Conservation (phyloP, 2,113 vertebrate genomes). For the Brachionichthys hirsutus region DNA sequence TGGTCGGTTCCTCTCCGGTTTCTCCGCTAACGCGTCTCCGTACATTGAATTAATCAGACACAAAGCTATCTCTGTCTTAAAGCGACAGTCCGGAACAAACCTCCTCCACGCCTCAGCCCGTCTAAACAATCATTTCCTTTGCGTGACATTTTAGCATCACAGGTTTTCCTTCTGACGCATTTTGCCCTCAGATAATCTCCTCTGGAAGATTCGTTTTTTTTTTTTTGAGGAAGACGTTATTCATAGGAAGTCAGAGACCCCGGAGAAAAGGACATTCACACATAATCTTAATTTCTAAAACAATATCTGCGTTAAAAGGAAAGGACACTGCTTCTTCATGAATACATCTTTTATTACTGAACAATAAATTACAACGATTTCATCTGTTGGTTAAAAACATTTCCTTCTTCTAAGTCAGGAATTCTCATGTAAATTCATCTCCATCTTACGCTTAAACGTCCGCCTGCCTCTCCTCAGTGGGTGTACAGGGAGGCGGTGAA, state of each 20-base stretch:
- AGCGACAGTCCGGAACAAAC: constrained; percentile 63
- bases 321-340: neutral
- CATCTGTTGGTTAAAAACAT: constrained; percentile 48
- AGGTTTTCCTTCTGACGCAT: neutral
- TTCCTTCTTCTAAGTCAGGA: constrained; percentile 10
- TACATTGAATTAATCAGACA: constrained; percentile 76
- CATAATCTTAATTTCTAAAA: neutral
- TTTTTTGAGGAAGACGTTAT: neutral
- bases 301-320: no score
- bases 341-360: constrained; percentile 64
- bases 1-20: no score
- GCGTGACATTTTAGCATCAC: constrained; percentile 14
- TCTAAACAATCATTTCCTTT: neutral
- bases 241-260: neutral
- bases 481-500: constrained; percentile 93
- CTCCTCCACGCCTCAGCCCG: no score
- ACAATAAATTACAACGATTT: constrained; percentile 71
- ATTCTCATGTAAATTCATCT: constrained; percentile 49
- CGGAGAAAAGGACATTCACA: neutral
- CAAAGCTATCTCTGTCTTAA: constrained; percentile 72
- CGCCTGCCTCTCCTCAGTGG: constrained; percentile 73
- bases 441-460: no score
- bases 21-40: constrained; percentile 65
- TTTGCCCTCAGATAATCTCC: constrained; percentile 3
- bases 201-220: no score